Evolutionary conservation across 1,140 invertebrate genomes (phyloP).

Genomic region (Lepidotrigona ventralis): DNA sequence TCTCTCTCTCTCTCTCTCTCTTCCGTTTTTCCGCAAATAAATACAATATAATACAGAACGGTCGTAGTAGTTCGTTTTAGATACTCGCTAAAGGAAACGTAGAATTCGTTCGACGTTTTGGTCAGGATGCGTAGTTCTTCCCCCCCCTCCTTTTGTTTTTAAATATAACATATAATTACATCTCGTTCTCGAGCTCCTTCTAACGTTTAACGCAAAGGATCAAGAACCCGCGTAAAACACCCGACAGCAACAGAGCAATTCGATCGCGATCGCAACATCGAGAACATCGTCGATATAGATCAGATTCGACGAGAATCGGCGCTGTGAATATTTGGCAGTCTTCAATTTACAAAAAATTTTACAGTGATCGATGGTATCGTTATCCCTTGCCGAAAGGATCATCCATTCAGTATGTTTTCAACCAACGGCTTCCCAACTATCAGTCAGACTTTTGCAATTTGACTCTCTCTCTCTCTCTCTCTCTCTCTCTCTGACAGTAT

Average conservation of each 20-base stretch:
- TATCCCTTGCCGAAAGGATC: not conserved
- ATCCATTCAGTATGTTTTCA: not conserved
- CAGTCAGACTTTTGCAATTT: not conserved
- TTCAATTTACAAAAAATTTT: conserved; percentile 21
- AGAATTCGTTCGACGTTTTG: not conserved
- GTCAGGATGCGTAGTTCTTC: not conserved
- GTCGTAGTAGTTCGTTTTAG: not conserved
- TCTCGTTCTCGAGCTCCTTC: not conserved
- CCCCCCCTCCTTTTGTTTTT: no score
- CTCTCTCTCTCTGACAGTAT: not conserved
- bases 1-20: no score
- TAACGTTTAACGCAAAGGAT: no score
- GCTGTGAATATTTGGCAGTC: conserved; percentile 42
- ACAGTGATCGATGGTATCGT: not conserved
- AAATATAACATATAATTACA: not conserved
- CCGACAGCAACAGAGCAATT: not conserved
- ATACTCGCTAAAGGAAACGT: conserved; percentile 9
- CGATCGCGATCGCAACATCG: not conserved
- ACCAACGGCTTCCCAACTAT: not conserved
- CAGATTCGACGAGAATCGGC: not conserved
- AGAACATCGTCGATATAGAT: not conserved
- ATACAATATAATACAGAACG: conserved; percentile 77
- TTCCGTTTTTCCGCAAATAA: conserved; percentile 66
- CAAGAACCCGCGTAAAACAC: not conserved
- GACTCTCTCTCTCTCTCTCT: not conserved